Base-by-base conservation (phyloP, 2,113 vertebrate genomes). In the Poeciliopsis turrubarensis region DNA sequence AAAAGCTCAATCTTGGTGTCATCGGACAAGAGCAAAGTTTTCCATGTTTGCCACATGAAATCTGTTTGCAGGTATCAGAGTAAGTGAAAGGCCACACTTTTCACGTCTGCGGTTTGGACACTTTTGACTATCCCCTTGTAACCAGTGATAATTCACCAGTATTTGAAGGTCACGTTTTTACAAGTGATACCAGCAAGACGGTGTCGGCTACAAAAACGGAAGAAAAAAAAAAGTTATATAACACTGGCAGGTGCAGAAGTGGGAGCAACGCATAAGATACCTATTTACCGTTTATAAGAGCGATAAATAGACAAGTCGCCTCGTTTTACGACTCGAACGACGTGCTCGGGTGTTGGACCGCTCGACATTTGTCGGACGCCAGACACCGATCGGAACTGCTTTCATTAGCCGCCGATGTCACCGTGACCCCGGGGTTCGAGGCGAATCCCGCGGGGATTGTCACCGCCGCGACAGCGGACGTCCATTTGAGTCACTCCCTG, bases 401-500 rank as follows among this genome's bases (percentile, higher is more conserved):
- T 60, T 77, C 72, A 81, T 39, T 60, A 13, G 10, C 47, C 26
- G 31, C 51, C 26, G 10, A 26, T 3, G 63, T 66, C 37, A 14
- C 44, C 80, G 57, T 70, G 10, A 61, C 39, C 68, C 29, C 82
- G 64, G 65, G 34, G 77, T 34, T 73, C 70, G 68, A 84, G 41
- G 41, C 64, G 77, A 82, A 73, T 74, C 30, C 64, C 51, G 80
- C 62, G 32, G 32, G 30, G 31, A 17, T 84, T 60, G 64, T 47
- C 71, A 68, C 77, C 71, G 72, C 51, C 31, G 60, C 47, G 34
- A 41, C 79, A 60, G 71, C 73, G 57, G 72, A 65, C 86, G 82
- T 86, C 86, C 85, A 87, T 78, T 86, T 91, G 72, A 73, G 75
- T 68, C 84, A 77, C 80, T 88, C 90, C 81, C 93, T 84, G 92